Evolutionary conservation across 1,140 invertebrate genomes (phyloP), one percentile per base, ranked within the genome.

Genomic region (Drosophila persimilis): DNA sequence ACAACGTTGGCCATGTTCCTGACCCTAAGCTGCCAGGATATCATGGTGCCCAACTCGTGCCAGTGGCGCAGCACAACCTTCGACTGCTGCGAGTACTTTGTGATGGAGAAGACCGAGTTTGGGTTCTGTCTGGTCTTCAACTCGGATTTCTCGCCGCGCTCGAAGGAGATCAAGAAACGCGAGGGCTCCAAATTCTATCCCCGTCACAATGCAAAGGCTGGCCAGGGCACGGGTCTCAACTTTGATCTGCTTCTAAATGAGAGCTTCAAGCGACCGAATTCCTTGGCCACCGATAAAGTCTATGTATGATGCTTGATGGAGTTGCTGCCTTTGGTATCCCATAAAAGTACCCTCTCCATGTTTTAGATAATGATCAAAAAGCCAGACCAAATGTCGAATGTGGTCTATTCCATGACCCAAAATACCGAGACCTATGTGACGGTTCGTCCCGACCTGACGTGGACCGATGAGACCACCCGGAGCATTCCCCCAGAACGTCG

Each of bases 361-460:
- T 48, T 51, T 7, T 13, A 90, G 88, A 64, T 90, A 24, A 90
- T 90, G 77, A 78, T 90, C 6, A 90, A 90, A 45, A 84, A 78
- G 17, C 54, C 88, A 0, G 54, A 78, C 22, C 88, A 90, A 47
- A 31, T 86, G n/a, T 50, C 29, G 2, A 84, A 81, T 62, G 70
- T 59, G 0, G 73, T 75, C 7, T 78, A 88, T 17, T 84, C 88
- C 0, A 88, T 90, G 44, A 78, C 66, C 3, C 79, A 84, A 24
- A 73, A 80, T n/a, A 90, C 88, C 2, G 88, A 90, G 45, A 84
- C 88, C 0, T 77, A 80, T 53, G 69, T 90, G 1, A 76, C 83
- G 11, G 69, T 90, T 0, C 81, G 81, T 7, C 88, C 88, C 2
- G 79, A 80, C 48, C 7, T 84, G 15, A 90, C 88, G 6, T 63